These are phyloP conservation scores for Tychaedon coryphoeus DNA, from an alignment of 2,113 vertebrate genomes.

Conservation along the genomic window DNA sequence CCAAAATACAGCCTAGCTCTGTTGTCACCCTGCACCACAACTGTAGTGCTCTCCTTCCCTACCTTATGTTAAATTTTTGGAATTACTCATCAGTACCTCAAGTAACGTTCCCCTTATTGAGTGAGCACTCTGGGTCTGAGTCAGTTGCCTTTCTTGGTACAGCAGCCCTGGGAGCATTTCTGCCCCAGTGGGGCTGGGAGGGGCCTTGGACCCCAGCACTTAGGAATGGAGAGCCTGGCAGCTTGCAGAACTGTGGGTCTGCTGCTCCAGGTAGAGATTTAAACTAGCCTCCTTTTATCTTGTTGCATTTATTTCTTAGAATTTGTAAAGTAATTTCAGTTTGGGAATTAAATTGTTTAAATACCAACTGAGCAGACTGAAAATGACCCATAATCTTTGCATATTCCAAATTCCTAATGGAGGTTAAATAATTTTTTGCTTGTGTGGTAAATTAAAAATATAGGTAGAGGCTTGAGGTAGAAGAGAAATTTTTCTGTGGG, in stretches of 20 bases:
- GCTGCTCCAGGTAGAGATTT: not conserved
- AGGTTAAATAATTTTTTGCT: not conserved
- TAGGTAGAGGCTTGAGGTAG: not conserved
- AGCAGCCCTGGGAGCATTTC: not conserved
- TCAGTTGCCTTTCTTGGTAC: not conserved
- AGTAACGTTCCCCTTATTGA: not conserved
- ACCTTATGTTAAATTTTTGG: not conserved
- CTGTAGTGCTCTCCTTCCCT: not conserved
- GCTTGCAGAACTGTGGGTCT: not conserved
- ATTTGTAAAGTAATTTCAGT: not conserved
- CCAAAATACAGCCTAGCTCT: not conserved
- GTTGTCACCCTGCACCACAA: not conserved
- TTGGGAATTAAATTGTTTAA: not conserved
- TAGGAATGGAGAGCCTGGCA: not conserved
- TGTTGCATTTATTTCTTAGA: not conserved
- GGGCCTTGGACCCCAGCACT: not conserved
- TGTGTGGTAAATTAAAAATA: not conserved
- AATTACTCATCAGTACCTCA: slow-evolving; percentile 30
- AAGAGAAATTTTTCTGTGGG: not conserved
- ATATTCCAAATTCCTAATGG: not conserved
- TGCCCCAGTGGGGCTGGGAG: not conserved
- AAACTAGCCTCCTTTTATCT: not conserved
- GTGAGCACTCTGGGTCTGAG: slow-evolving; percentile 16
- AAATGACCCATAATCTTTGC: not conserved
- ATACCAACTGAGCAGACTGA: not conserved